Base-by-base conservation (phyloP, 2,888 invertebrate species). In the Andrena trimmerana region DNA sequence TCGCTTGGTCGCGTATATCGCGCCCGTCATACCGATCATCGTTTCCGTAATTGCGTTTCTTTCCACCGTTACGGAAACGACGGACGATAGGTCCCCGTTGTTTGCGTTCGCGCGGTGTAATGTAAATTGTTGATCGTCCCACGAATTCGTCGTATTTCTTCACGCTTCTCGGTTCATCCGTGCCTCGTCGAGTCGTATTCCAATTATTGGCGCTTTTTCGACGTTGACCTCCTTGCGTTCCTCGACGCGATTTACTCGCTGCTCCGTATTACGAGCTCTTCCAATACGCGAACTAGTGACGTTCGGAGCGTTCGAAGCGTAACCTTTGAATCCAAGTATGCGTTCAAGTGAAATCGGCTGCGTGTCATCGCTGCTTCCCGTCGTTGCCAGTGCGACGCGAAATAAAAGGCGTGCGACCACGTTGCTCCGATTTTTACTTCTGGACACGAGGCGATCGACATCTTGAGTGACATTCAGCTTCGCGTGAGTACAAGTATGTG, bases 21-120 rank as follows among this genome's bases (percentile, higher is more conserved):
- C 76, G 68, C 16, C 63, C 79, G 84, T 81, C 84, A 70, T 74
- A 42, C 68, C 75, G 57, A 57, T 85, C 85, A 85, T 78, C 71
- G 48, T 76, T 78, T 70, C 62, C 73, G 76, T 76, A 85, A 85
- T 82, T 85, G 65, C 82, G 66, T 20, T 10, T 78, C 80, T 80
- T 80, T 63, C 63, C 71, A 59, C 36, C 62, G 76, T 76, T 68
- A 59, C 68, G 29, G 78, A 62, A 68, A 52, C 72, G 83, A 71
- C 24, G 20, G 62, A 31, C 13, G 54, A 20, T 16, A 10, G 57
- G 57, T 63, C 20, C 8, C n/a, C 31, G 24, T 54, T 24, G 2
- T 3, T 10, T 6, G 10, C 3, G 8, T 54, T 54, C 24, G 24
- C 54, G 10, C 8, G 54, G 4, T 4, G 42, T 13, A 13, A 42